phyloP scores from a whole-genome alignment of 2,888 invertebrate genomes.

The Sinohyriopsis cumingii region DNA sequence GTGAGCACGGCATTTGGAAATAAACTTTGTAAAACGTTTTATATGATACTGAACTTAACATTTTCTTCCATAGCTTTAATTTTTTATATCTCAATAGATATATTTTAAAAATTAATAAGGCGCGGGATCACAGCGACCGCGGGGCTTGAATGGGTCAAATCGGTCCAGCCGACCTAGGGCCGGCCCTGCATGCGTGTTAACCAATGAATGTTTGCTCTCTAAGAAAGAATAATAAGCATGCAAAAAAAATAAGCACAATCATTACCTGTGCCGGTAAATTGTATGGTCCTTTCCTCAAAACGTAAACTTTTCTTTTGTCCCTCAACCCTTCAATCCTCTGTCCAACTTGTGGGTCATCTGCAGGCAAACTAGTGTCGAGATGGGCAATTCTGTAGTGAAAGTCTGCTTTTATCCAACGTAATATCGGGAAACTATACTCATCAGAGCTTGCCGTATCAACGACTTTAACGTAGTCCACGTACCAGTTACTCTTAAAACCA shows the following conservation, averaged over 20 bases:
- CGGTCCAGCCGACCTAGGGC: too few species aligned
- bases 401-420: constrained; percentile 71
- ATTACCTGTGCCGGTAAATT: constrained; percentile 58
- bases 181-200: too few species aligned
- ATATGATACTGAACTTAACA: too few species aligned
- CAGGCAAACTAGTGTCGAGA: constrained; percentile 72
- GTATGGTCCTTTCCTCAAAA: constrained; percentile 43
- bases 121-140: too few species aligned
- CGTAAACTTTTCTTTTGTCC: constrained; percentile 62
- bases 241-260: not conserved
- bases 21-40: too few species aligned
- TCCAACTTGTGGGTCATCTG: constrained; percentile 68
- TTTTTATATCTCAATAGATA: too few species aligned
- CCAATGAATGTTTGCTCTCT: too few species aligned
- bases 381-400: constrained; percentile 66
- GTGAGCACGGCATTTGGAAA: too few species aligned
- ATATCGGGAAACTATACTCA: constrained; percentile 67
- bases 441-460: constrained; percentile 38
- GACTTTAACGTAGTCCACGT: constrained; percentile 64
- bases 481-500: constrained; percentile 72
- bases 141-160: too few species aligned
- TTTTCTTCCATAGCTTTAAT: too few species aligned
- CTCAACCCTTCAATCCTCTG: constrained; percentile 69
- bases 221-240: not conserved
- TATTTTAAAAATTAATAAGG: too few species aligned